These are phyloP conservation scores for Flexamia atlantica DNA, from an alignment of 2,888 invertebrate species.

Conservation along the genomic window DNA sequence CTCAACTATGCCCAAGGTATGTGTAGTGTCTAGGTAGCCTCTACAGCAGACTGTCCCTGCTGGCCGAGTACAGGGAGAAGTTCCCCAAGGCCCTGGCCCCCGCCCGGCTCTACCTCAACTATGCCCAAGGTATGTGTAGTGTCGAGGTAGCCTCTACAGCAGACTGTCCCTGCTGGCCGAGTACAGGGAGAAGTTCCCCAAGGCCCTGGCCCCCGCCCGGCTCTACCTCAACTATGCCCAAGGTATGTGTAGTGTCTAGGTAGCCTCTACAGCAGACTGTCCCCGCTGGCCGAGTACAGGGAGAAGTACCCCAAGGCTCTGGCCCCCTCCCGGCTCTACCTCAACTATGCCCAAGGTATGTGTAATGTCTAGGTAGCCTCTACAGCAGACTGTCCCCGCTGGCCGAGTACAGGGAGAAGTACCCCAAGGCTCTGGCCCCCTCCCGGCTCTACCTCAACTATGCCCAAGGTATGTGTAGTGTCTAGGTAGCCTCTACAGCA, in stretches of 20 bases:
- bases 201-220: slow-evolving; percentile 92
- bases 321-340: slow-evolving; percentile 92
- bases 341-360: slow-evolving; percentile 88
- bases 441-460: slow-evolving; percentile 93
- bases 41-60: too few relatives aligned
- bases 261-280: too few relatives aligned
- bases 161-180: slow-evolving; percentile 89
- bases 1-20: too few relatives aligned
- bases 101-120: too few relatives aligned
- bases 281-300: slow-evolving; percentile 88
- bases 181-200: slow-evolving; percentile 87
- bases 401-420: slow-evolving; percentile 85
- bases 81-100: too few relatives aligned
- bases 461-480: slow-evolving; percentile 79
- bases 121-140: too few relatives aligned
- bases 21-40: too few relatives aligned
- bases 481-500: too few relatives aligned
- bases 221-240: slow-evolving; percentile 92
- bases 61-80: too few relatives aligned
- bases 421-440: slow-evolving; percentile 93
- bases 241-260: too few relatives aligned
- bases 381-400: slow-evolving; percentile 91
- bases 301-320: slow-evolving; percentile 90
- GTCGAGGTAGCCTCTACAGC: slow-evolving; percentile 70
- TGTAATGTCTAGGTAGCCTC: too few relatives aligned